Evolutionary conservation across 2,888 invertebrate species (phyloP).

Genomic region (Subacronicta megacephala): DNA sequence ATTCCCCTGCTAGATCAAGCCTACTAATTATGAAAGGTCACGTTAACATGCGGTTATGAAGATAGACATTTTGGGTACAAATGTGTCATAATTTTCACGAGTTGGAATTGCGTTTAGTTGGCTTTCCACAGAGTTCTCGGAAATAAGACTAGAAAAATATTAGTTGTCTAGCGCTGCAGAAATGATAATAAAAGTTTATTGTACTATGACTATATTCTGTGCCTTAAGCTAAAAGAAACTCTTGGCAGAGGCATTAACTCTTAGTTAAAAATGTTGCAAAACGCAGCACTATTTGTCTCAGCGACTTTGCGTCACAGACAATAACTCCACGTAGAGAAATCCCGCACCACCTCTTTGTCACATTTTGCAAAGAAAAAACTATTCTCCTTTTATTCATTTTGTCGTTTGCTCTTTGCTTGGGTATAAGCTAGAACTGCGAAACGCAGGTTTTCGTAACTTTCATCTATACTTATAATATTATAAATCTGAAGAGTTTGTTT

Average conservation of each 20-base stretch:
- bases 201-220: slow-evolving; percentile 39
- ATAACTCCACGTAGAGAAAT: slow-evolving; percentile 84
- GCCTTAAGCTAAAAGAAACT: slow-evolving; percentile 51
- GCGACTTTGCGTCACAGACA: slow-evolving; percentile 82
- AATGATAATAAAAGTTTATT: slow-evolving; percentile 54
- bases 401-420: slow-evolving; percentile 57
- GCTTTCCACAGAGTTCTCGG: slow-evolving; percentile 2
- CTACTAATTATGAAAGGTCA: slow-evolving; percentile 10
- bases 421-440: slow-evolving; percentile 24
- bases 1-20: slow-evolving; percentile 8
- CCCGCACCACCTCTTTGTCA: slow-evolving; percentile 84
- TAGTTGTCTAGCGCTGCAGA: slow-evolving; percentile 17
- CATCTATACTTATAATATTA: no score
- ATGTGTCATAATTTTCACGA: background rate
- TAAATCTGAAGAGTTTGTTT: no score
- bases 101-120: background rate
- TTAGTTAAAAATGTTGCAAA: slow-evolving; percentile 80
- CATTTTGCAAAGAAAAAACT: slow-evolving; percentile 83
- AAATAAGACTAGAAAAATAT: slow-evolving; percentile 34
- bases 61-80: background rate
- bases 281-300: slow-evolving; percentile 82
- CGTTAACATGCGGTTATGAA: background rate
- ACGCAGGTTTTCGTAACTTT: slow-evolving; percentile 31
- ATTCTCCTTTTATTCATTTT: slow-evolving; percentile 76
- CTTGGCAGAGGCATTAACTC: slow-evolving; percentile 68